Evolutionary conservation across 2,888 invertebrate species (phyloP).

Genomic region (Pammene aurita): DNA sequence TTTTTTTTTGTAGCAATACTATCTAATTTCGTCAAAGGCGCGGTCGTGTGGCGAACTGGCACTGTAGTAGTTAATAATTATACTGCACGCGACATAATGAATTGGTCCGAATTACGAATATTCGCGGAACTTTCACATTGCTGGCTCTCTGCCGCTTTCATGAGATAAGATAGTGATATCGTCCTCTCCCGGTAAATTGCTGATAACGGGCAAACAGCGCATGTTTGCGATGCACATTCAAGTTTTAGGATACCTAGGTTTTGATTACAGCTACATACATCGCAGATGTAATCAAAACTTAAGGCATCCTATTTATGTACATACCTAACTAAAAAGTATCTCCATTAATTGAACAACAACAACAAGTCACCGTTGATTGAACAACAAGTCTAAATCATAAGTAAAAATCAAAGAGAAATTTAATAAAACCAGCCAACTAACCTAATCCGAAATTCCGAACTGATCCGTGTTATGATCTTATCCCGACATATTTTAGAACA

Average conservation of each 20-base stretch:
- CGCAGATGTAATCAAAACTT: no score
- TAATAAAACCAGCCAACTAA: no score
- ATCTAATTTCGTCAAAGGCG: not conserved
- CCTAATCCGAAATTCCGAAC: no score
- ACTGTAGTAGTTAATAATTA: not conserved
- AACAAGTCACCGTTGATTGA: no score
- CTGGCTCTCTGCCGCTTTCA: conserved; percentile 25
- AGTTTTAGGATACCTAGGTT: not conserved
- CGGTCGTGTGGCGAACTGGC: not conserved
- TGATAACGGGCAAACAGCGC: conserved; percentile 21
- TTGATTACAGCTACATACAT: no score
- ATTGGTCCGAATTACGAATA: conserved; percentile 10
- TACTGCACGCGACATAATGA: conserved; percentile 20
- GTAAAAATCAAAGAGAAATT: no score
- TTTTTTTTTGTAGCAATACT: not conserved
- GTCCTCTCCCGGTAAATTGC: conserved; percentile 28
- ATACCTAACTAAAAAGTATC: no score
- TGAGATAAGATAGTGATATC: conserved; percentile 40
- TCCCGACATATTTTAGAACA: no score
- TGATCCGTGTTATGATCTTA: no score
- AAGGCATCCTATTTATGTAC: no score
- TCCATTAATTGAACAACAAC: no score
- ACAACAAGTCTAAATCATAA: no score
- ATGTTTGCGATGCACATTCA: conserved; percentile 19
- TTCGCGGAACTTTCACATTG: conserved; percentile 40